Base-by-base conservation (phyloP, 2,888 invertebrate genomes). In the Cremastinae sp. region DNA sequence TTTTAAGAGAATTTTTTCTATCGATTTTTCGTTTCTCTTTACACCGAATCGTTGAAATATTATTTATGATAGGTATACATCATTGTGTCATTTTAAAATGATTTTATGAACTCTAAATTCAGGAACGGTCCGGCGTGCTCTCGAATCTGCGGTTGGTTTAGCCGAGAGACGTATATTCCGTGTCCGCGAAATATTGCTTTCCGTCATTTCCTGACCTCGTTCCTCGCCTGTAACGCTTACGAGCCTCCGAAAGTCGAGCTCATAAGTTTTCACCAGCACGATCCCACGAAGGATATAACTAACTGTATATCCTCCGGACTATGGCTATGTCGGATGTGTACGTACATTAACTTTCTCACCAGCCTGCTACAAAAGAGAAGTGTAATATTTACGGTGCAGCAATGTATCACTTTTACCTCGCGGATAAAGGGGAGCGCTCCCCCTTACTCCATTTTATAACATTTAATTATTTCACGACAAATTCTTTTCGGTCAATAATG, bases 211-310 rank as follows among this genome's bases (percentile, higher is more conserved):
- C 53, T 62, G 56, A 28, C 58, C 47, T 34, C 4, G 53, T 58
- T n/a, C 51, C 49, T 54, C 47, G 38, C 22, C 41, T 22, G 43
- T 5, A 51, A 49, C 43, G 45, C 61, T 54, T 34, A 62, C 36
- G 22, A 14, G 16, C 16, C 22, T 12, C 45, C 14, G 43, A 45
- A 41, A 58, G 51, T 43, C 10, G 22, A 58, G 43, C 69, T 64
- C 74, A 43, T 53, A 59, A 75, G 47, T 75, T 75, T 61, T 66
- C 71, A 66, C 47, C 28, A 47, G 54, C 2, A 59, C 12, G 53
- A 47, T 34, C 36, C 65, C 66, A 75, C 66, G 66, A 68, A 73
- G 61, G 75, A 75, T 72, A 61, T 73, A 75, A 75, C 78, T 56
- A 61, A 66, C 59, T 20, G 12, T 53, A 45, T 71, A 49, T 38